Base-by-base conservation (phyloP, 2,888 invertebrate species). In the Asteroscopus sphinx region DNA sequence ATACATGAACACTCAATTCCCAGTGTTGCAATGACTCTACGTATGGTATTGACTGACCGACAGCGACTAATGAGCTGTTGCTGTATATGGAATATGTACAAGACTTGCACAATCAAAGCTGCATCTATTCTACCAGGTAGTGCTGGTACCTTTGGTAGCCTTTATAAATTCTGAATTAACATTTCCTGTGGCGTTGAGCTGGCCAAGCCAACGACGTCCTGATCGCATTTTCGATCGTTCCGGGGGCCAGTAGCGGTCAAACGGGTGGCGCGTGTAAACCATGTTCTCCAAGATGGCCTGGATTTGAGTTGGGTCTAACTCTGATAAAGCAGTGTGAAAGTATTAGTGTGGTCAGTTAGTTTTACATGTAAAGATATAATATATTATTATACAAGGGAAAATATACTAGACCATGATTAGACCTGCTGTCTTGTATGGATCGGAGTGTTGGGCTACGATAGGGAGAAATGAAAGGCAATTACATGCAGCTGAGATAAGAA, bases 221-320 rank as follows among this genome's bases (percentile, higher is more conserved):
- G 83, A 70, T 33, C 79, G 77, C 79, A 83, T 83, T 52, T 68
- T 67, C 53, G 84, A 73, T 60, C 72, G 68, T 60, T 83, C 81
- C 32, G 92, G 93, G 2, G 93, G 93, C 94, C 94, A 93, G 72
- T 58, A 72, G 67, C 73, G 72, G 77, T 93, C 93, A 81, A 93
- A 93, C 51, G 88, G 89, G 65, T 83, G 88, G 64, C 82, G 76
- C 63, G 80, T 81, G 76, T 81, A 86, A 57, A 90, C 92, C 86
- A 90, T 76, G 62, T 87, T 93, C 62, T 88, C 86, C 87, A 91
- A 76, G 65, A 93, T 92, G 70, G 92, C 93, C 81, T 89, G 86
- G 74, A 92, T 84, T 89, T 93, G 92, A 68, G 87, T 90, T 56
- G 87, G 85, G 70, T 93, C 88, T 88, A 93, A 80, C 76, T 93